Percentiles rank a stretch among this genome's conserved stretches.
phyloP scores from a whole-genome alignment of 2,888 invertebrate species.

The Lingula anatina region DNA sequence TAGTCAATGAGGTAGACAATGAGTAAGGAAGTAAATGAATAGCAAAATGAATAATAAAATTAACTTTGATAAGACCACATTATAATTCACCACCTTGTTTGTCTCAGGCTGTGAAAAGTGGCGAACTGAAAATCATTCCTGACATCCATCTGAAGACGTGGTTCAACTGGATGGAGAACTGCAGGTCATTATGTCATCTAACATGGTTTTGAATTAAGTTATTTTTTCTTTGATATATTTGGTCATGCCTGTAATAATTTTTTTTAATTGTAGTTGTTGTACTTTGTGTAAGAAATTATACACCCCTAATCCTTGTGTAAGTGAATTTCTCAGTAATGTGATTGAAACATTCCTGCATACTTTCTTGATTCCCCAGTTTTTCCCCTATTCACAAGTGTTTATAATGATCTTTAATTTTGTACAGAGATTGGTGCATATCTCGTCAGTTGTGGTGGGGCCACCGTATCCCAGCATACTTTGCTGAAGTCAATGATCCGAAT shows the following conservation, averaged over 20 bases:
- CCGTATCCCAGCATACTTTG: conserved; percentile 88
- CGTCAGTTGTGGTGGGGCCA: conserved; percentile 99
- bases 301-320: too few species aligned
- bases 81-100: too few species aligned
- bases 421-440: conserved; percentile 96
- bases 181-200: conserved; percentile 56
- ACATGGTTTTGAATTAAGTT: neutral
- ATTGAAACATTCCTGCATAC: conserved; percentile 97
- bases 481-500: conserved; percentile 57
- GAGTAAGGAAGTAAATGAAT: too few species aligned
- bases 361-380: conserved; percentile 58
- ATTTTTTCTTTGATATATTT: too few species aligned
- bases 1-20: too few species aligned
- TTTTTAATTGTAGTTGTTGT: too few species aligned
- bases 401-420: too few species aligned
- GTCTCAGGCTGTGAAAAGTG: conserved; percentile 64
- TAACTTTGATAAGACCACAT: too few species aligned
- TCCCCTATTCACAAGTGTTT: conserved; percentile 46
- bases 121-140: conserved; percentile 83
- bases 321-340: too few species aligned
- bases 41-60: too few species aligned
- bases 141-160: conserved; percentile 87
- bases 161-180: conserved; percentile 94
- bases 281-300: too few species aligned
- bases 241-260: too few species aligned